phyloP scores from a whole-genome alignment of 2,888 invertebrate genomes.

The Drosophila basisetae region DNA sequence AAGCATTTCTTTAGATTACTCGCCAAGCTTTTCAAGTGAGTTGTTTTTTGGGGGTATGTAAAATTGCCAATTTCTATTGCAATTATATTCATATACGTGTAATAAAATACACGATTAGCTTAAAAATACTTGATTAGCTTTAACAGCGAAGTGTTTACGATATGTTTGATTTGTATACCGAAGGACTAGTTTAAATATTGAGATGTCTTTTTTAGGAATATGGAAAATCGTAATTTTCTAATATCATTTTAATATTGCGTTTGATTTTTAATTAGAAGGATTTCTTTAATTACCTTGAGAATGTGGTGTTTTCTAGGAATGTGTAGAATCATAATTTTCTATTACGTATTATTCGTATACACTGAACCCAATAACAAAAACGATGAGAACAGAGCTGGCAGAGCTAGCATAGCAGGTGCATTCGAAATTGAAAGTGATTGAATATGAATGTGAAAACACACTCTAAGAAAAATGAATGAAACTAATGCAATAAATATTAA shows the following conservation, averaged over 20 bases:
- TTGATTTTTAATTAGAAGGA: background rate
- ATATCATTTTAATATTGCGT: background rate
- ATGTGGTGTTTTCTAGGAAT: background rate
- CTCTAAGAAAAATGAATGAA: background rate
- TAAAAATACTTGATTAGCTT: background rate
- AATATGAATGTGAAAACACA: background rate
- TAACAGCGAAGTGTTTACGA: background rate
- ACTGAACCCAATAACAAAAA: background rate
- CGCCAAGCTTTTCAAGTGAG: background rate
- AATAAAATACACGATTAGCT: too few relatives aligned
- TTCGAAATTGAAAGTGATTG: background rate
- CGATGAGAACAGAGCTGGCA: background rate
- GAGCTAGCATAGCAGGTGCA: background rate
- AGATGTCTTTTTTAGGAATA: background rate
- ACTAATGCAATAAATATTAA: background rate
- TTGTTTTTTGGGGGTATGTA: background rate
- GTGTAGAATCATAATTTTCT: background rate
- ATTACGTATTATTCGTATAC: background rate
- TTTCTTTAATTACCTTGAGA: background rate
- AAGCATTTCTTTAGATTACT: background rate
- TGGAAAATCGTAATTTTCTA: background rate
- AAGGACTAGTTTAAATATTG: background rate
- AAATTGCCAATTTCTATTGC: background rate
- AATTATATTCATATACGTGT: background rate
- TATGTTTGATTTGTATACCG: background rate